phyloP scores from a whole-genome alignment of 2,888 invertebrate species.

The Chymomyza caudatula region DNA sequence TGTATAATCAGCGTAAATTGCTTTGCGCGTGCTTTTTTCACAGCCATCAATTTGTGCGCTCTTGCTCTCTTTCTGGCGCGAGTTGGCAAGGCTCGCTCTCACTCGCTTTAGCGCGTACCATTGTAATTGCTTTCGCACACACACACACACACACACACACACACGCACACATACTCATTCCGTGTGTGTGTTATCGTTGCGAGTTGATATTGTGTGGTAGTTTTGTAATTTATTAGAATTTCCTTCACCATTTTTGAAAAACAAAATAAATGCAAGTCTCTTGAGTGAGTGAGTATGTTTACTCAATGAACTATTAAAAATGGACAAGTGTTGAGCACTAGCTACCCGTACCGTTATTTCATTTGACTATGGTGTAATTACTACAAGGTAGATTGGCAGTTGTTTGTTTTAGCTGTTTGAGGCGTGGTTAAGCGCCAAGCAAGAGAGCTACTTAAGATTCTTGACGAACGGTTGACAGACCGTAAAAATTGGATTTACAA shows the following conservation, averaged over 20 bases:
- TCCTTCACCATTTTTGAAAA: constrained; percentile 61
- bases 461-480: not conserved
- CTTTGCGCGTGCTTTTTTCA: constrained; percentile 62
- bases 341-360: not conserved
- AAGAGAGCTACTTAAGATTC: not conserved
- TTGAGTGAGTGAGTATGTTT: too few species aligned
- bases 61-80: not conserved
- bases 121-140: constrained; percentile 37
- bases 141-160: constrained; percentile 20
- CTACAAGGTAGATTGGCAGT: too few species aligned
- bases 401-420: not conserved
- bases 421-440: not conserved
- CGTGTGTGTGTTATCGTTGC: constrained; percentile 39
- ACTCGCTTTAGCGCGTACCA: constrained; percentile 22
- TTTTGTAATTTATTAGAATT: constrained; percentile 48
- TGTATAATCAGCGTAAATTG: constrained; percentile 63
- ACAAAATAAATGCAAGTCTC: constrained; percentile 28
- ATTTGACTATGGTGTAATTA: not conserved
- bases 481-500: too few species aligned
- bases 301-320: too few species aligned
- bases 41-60: constrained; percentile 32
- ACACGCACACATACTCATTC: constrained; percentile 24
- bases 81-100: constrained; percentile 25
- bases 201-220: constrained; percentile 23
- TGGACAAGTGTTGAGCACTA: too few species aligned